Evolutionary conservation across 2,797 vertebrate species (phyloP).

Genomic region (Acipenser transmontanus): DNA sequence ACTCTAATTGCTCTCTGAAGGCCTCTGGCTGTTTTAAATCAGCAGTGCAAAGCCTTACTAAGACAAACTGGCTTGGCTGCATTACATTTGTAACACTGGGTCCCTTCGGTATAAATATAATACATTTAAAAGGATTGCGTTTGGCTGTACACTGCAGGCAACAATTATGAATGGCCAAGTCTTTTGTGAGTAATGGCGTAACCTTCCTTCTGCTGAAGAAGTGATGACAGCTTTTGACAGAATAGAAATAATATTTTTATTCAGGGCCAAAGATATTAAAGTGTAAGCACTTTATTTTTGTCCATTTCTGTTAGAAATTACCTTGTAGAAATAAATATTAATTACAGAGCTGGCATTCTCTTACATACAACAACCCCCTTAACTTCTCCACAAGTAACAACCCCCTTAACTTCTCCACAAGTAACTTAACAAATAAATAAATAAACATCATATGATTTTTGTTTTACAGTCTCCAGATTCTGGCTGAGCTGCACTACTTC

Average conservation of each 20-base stretch:
- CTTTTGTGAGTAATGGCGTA: conserved; percentile 55
- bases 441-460: conserved; percentile 4
- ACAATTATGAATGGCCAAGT: conserved; percentile 62
- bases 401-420: neutral
- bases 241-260: conserved; percentile 48
- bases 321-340: conserved; percentile 10
- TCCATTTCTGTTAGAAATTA: conserved; percentile 14
- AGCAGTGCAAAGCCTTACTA: conserved; percentile 60
- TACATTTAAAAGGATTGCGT: conserved; percentile 62
- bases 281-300: conserved; percentile 13
- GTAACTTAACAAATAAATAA: neutral
- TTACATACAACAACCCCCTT: conserved; percentile 3
- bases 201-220: conserved; percentile 50
- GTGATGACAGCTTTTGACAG: conserved; percentile 50
- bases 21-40: conserved; percentile 75
- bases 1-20: conserved; percentile 76
- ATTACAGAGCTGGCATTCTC: conserved; percentile 10
- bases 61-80: conserved; percentile 65
- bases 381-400: neutral
- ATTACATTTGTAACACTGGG: conserved; percentile 56
- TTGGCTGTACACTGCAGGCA: conserved; percentile 50
- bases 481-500: neutral
- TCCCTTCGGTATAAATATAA: conserved; percentile 59
- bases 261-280: conserved; percentile 17
- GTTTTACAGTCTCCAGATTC: conserved; percentile 6